Evolutionary conservation across 2,113 vertebrate species (phyloP).

Genomic region (Chroicocephalus ridibundus): DNA sequence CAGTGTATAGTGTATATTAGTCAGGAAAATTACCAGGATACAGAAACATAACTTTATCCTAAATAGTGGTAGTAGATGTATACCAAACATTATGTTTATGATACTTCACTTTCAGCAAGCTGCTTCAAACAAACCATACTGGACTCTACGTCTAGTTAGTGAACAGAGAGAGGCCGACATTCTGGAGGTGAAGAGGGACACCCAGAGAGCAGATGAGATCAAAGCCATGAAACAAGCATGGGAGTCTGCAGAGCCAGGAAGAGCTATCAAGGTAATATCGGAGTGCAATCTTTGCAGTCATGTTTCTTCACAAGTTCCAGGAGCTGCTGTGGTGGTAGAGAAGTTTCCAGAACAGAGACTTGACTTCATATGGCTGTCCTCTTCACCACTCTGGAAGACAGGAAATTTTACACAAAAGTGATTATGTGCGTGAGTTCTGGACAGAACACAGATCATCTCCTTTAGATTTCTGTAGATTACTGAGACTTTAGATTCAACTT

Average conservation of each 20-base stretch:
- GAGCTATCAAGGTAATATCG: slow-evolving; percentile 80
- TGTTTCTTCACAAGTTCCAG: background rate
- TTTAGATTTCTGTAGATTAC: background rate
- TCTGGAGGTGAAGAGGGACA: slow-evolving; percentile 84
- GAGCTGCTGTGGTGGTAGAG: background rate
- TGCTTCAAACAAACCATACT: slow-evolving; percentile 76
- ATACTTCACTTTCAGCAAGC: slow-evolving; percentile 48
- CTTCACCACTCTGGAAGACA: background rate
- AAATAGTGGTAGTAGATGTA: background rate
- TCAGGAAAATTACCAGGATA: background rate
- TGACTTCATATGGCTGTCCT: background rate
- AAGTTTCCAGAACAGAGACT: background rate
- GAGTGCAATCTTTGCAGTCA: background rate
- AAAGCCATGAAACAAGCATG: slow-evolving; percentile 87
- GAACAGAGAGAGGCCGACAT: slow-evolving; percentile 73
- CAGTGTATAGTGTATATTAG: background rate
- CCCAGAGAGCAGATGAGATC: slow-evolving; percentile 82
- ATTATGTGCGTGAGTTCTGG: background rate
- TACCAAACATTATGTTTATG: background rate
- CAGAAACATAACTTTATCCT: background rate
- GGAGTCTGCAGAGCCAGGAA: slow-evolving; percentile 85
- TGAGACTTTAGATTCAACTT: background rate
- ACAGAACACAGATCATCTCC: background rate
- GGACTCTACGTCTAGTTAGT: slow-evolving; percentile 80
- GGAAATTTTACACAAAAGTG: background rate